Percentiles rank a stretch among this genome's conserved stretches.
phyloP scores from a whole-genome alignment of 1,140 invertebrate species.

The Drosophila pallidifrons region DNA sequence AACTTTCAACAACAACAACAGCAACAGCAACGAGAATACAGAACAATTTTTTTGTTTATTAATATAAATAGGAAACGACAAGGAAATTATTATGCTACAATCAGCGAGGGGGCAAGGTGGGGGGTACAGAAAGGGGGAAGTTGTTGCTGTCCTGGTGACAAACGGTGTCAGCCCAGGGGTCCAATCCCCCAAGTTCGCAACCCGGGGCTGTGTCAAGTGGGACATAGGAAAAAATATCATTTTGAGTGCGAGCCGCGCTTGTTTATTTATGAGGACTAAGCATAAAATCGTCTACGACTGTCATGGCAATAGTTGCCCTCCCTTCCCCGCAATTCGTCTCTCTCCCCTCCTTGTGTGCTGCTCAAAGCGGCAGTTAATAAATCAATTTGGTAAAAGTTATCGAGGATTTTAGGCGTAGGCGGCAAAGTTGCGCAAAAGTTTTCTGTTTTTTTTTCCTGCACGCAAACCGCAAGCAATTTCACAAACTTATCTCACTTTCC shows the following conservation, averaged over 20 bases:
- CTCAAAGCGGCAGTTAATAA: constrained; percentile 71
- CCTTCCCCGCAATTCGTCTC: too few relatives aligned
- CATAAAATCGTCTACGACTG: constrained; percentile 46
- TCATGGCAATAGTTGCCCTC: constrained; percentile 63
- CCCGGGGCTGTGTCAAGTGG: constrained; percentile 56
- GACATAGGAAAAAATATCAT: constrained; percentile 64
- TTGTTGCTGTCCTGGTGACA: constrained; percentile 81
- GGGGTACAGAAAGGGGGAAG: constrained; percentile 2
- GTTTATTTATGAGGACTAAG: constrained; percentile 72
- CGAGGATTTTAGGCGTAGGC: constrained; percentile 77
- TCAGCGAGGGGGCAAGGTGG: neutral
- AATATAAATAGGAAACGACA: constrained; percentile 77
- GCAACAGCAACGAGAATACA: neutral
- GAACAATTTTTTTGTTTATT: constrained; percentile 66
- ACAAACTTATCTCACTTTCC: constrained; percentile 1
- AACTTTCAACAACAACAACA: constrained; percentile 71
- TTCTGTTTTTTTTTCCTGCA: constrained; percentile 20
- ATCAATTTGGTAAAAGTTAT: constrained; percentile 80
- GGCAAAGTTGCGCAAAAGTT: constrained; percentile 62
- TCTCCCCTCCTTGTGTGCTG: neutral
- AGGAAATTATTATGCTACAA: constrained; percentile 63
- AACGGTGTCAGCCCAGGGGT: constrained; percentile 81
- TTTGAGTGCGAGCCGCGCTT: constrained; percentile 48
- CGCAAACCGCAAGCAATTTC: constrained; percentile 73
- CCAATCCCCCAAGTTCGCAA: constrained; percentile 11